Conservation (phyloP, 2,113 vertebrate species). For the Ailuropoda melanoleuca region DNA sequence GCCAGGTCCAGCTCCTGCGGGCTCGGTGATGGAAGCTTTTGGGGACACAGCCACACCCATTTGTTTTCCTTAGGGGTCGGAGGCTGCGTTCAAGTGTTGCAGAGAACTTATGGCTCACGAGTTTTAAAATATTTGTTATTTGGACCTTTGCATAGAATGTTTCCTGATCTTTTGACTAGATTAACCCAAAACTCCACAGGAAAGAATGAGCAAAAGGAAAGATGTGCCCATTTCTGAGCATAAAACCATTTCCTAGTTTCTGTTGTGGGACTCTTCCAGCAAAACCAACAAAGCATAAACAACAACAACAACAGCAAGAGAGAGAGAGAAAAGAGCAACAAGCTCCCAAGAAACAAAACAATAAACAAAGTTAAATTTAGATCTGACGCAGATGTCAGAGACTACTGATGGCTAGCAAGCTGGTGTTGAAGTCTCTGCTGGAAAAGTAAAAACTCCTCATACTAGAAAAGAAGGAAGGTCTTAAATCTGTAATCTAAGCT, state of each 20-base stretch:
- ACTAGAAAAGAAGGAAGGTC: not conserved
- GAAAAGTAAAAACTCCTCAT: not conserved
- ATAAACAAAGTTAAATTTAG: not conserved
- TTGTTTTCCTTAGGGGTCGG: not conserved
- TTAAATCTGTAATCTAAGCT: not conserved
- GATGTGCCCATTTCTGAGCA: not conserved
- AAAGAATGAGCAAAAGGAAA: not conserved
- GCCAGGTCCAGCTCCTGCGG: no score
- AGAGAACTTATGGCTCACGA: accelerated
- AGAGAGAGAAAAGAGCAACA: not conserved
- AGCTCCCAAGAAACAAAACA: not conserved
- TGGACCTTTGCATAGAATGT: not conserved
- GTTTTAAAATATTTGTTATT: not conserved
- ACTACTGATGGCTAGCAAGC: not conserved
- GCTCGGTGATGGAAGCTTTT: not conserved
- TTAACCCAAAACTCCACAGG: not conserved
- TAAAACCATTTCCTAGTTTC: not conserved
- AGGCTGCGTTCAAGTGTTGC: not conserved
- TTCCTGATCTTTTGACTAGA: not conserved
- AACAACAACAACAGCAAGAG: not conserved
- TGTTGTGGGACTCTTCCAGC: not conserved
- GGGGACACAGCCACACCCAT: no score
- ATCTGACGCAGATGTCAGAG: not conserved
- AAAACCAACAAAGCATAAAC: not conserved
- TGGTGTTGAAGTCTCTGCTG: not conserved